These are phyloP conservation scores for Pristis pectinata DNA, from an alignment of 2,797 vertebrate genomes.

Conservation along the genomic window DNA sequence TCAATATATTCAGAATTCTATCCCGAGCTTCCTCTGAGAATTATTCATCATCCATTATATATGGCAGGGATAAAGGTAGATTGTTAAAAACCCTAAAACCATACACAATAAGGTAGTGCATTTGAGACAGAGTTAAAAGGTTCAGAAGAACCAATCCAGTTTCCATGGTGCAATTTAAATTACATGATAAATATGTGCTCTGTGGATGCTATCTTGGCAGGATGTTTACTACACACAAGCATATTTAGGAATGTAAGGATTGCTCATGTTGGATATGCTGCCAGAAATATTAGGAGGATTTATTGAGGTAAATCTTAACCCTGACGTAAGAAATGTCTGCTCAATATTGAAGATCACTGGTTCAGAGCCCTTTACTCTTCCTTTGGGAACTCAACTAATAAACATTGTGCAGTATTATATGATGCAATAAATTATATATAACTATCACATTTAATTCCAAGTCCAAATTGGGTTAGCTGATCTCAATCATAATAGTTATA, in stretches of 20 bases:
- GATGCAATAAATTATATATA: not conserved
- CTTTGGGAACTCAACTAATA: not conserved
- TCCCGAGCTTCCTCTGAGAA: not conserved
- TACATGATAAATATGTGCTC: not conserved
- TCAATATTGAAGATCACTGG: not conserved
- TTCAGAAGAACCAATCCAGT: not conserved
- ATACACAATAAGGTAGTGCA: not conserved
- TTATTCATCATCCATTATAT: constrained; percentile 1
- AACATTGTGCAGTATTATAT: not conserved
- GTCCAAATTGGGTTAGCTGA: not conserved
- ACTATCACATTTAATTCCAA: not conserved
- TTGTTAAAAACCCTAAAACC: constrained; percentile 11
- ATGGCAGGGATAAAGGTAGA: not conserved
- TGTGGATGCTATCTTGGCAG: not conserved
- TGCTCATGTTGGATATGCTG: not conserved
- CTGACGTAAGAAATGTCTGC: not conserved
- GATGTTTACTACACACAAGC: not conserved
- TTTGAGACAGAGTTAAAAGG: not conserved
- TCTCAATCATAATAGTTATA: not conserved
- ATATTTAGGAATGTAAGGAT: not conserved
- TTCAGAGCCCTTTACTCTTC: not conserved
- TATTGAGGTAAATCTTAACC: not conserved
- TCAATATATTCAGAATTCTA: not conserved
- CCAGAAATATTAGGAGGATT: not conserved
- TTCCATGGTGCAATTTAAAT: not conserved